Base-by-base conservation (phyloP, 2,113 vertebrate genomes). In the Scartelaos histophorus region DNA sequence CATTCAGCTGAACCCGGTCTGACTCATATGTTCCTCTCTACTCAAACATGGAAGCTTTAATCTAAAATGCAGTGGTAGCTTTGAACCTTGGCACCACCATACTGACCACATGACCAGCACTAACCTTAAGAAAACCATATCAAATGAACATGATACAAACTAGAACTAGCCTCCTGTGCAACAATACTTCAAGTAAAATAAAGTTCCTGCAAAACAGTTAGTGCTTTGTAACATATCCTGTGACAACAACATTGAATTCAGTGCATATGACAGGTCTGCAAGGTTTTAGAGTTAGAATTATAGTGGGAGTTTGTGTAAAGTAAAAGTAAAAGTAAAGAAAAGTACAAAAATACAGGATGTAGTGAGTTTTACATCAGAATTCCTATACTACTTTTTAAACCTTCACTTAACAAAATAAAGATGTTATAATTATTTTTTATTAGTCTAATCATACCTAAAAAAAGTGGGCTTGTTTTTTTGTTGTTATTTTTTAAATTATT, bases 111-210 rank as follows among this genome's bases (percentile, higher is more conserved):
- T 57, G 53, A 85, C 80, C 76, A 74, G 53, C 81, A 70, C 74
- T 68, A 72, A 58, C 34, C 25, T 83, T 43, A 70, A 69, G 24
- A 53, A 76, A 82, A 79, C 66, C 71, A 75, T 78, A 71, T 1
- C 22, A 25, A 77, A 82, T 54, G 54, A 85, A 82, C 86, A 84
- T 17, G 88, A 19, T 76, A 83, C 25, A 64, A 85, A 83, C 86
- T 82, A 13, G 87, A 86, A 85, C 73, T 77, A 72, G 78, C 82
- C 79, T 87, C 88, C 79, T 88, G 82, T 91, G 89, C 88, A 88
- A 87, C 87, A 88, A 87, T 86, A 82, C 81, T 94, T 93, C 92
- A 93, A 92, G 91, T 93, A 93, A 58, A 84, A 79, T 86, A 76
- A 78, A 80, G 9, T 86, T 80, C 87, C 94, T 85, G 90, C 71